Evolutionary conservation across 2,888 invertebrate species (phyloP).

Genomic region (Drosophila algonquin): DNA sequence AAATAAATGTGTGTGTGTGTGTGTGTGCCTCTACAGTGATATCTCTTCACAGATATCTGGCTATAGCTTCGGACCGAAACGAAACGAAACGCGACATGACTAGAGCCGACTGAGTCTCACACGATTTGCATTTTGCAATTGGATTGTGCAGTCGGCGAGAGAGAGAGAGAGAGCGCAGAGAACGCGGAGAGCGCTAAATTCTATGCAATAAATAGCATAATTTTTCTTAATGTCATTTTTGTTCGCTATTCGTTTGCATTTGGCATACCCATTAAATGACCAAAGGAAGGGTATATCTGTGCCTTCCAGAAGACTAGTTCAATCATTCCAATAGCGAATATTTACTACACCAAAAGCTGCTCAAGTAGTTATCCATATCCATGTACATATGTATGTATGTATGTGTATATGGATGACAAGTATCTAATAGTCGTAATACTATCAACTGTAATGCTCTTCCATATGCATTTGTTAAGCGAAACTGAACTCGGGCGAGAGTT

Average conservation of each 20-base stretch:
- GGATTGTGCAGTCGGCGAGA: slow-evolving; percentile 3
- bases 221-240: slow-evolving; percentile 61
- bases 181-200: slow-evolving; percentile 6
- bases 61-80: background rate
- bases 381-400: background rate
- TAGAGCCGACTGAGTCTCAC: slow-evolving; percentile 20
- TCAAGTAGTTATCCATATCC: background rate
- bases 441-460: slow-evolving; percentile 28
- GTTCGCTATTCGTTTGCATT: slow-evolving; percentile 9
- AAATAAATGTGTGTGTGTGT: slow-evolving; percentile 43
- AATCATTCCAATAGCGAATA: background rate
- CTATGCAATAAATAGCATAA: slow-evolving; percentile 69
- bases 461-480: slow-evolving; percentile 37
- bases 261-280: background rate
- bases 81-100: slow-evolving; percentile 9
- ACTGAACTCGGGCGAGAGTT: slow-evolving; percentile 63
- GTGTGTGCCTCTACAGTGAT: slow-evolving; percentile 8
- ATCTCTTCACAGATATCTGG: slow-evolving; percentile 8
- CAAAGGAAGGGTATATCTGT: background rate
- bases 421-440: slow-evolving; percentile 8
- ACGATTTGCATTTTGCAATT: slow-evolving; percentile 59
- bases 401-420: background rate
- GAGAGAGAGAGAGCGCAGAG: background rate
- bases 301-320: no score
- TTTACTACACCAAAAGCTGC: background rate